Percentiles rank a stretch among this genome's conserved stretches.
Evolutionary conservation across 37 sponge, comb jelly and placozoan species (phyloP).

Genomic region (Ianthella basta): DNA sequence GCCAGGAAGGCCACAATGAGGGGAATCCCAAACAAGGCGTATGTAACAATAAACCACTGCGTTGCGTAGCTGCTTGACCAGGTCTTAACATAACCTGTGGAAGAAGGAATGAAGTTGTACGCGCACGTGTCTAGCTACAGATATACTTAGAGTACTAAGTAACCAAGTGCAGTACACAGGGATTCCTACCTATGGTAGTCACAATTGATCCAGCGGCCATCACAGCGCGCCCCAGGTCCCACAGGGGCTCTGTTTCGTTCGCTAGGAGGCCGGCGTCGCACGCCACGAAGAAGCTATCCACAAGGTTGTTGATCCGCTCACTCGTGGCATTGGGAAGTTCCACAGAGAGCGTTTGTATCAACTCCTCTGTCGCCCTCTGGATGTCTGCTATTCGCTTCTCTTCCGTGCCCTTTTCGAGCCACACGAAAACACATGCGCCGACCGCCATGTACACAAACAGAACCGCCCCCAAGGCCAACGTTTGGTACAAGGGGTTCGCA

Average conservation of each 20-base stretch:
- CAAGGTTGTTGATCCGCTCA: constrained; percentile 18
- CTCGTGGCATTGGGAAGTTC: constrained; percentile 17
- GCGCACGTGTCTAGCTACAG: neutral
- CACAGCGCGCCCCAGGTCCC: constrained; percentile 50
- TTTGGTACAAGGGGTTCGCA: constrained; percentile 43
- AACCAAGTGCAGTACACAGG: no score
- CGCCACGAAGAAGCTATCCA: neutral
- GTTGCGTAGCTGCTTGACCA: constrained; percentile 60
- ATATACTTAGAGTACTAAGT: neutral
- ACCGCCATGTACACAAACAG: constrained; percentile 55
- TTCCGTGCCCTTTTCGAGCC: constrained; percentile 45
- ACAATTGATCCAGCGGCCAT: constrained; percentile 54
- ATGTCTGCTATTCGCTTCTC: neutral
- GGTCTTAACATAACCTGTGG: constrained; percentile 67
- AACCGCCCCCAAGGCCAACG: constrained; percentile 5
- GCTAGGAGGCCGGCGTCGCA: neutral
- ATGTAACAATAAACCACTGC: constrained; percentile 53
- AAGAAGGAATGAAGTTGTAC: neutral
- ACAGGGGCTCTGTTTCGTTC: constrained; percentile 5
- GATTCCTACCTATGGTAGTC: constrained; percentile 69
- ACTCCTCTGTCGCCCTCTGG: neutral
- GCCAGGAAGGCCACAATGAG: constrained; percentile 55
- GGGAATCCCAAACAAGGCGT: constrained; percentile 82
- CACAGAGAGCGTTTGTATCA: neutral
- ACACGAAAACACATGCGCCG: constrained; percentile 52